Evolutionary conservation across 2,797 vertebrate genomes (phyloP), one percentile per base, ranked within the genome.

Genomic region (Pelobates cultripes): DNA sequence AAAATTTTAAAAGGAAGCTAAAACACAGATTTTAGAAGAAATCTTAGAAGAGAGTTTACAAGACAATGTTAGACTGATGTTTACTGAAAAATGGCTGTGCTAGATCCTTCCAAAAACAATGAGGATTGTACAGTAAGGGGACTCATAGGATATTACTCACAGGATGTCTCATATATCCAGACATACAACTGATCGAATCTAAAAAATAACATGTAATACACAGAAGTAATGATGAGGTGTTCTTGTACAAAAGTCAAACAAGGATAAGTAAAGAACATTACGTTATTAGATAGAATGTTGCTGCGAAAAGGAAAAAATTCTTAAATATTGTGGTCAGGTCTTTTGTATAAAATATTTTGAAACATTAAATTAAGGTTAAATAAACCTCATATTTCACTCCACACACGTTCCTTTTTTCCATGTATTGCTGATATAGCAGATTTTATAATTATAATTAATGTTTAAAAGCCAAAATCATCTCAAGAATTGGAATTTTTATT

Each of bases 71-170:
- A 63, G 55, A 13, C 53, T 74, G 72, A 70, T 67, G 69, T 67
- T 68, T 77, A 6, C 57, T 40, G 43, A 77, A 67, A 57, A 5
- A 43, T 74, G 9, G 13, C 53, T 75, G 17, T 43, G n/a, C 63
- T 4, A 13, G 43, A 6, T 72, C 10, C 14, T 77, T 44, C 81
- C 75, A 82, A 82, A 77, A 73, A 70, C 40, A 71, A 70, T 71
- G 43, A 55, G 44, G 64, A 43, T 13, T 51, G 15, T 72, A 77
- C 64, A 74, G 28, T 53, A 47, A n/a, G 66, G 66, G 63, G 61
- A 74, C 70, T 51, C 76, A 78, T 77, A 78, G 81, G 81, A 78
- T 78, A 83, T 83, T 83, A 83, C 43, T 78, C 80, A 81, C 44
- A 81, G 80, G 67, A 71, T 71, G 74, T 72, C 73, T 81, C 70